These are phyloP conservation scores for Trachymyrmex cornetzi DNA, from an alignment of 1,140 invertebrate genomes.

Conservation along the genomic window DNA sequence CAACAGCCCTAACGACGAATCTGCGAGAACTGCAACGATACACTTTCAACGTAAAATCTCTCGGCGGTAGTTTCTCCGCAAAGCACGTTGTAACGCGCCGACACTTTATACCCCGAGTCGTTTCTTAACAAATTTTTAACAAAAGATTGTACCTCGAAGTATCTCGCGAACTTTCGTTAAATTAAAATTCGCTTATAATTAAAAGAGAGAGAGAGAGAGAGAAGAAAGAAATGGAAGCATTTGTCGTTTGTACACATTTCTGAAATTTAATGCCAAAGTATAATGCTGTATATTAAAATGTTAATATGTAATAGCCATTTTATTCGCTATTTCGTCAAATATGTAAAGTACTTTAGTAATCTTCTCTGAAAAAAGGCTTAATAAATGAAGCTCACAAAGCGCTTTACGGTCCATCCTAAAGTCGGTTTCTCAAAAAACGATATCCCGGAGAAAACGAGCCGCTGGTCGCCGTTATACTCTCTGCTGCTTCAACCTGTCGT, in stretches of 20 bases:
- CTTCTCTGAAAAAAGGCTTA: background rate
- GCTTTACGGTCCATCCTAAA: slow-evolving; percentile 20
- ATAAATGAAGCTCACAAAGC: slow-evolving; percentile 31
- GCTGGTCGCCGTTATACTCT: slow-evolving; percentile 18
- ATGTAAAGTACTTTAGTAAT: slow-evolving; percentile 8
- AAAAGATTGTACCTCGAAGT: slow-evolving; percentile 13
- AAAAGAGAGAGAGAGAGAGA: background rate
- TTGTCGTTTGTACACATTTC: background rate
- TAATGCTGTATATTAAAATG: slow-evolving; percentile 25
- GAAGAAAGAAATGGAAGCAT: background rate
- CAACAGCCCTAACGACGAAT: slow-evolving; percentile 52
- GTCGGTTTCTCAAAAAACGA: slow-evolving; percentile 41
- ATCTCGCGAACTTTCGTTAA: background rate
- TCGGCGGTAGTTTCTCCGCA: background rate
- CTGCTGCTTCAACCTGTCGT: slow-evolving; percentile 37
- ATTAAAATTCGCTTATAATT: slow-evolving; percentile 17
- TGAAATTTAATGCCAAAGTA: background rate
- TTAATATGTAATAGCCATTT: slow-evolving; percentile 30
- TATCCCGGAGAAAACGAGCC: slow-evolving; percentile 35
- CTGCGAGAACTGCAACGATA: background rate
- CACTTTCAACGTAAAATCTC: background rate
- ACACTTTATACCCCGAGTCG: slow-evolving; percentile 29
- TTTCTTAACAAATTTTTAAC: slow-evolving; percentile 31
- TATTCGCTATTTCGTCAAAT: slow-evolving; percentile 19
- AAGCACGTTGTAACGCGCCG: slow-evolving; percentile 7